Percentiles rank a stretch among this genome's conserved stretches.
phyloP scores from a whole-genome alignment of 2,888 invertebrate genomes.

The Lamproptera curius region DNA sequence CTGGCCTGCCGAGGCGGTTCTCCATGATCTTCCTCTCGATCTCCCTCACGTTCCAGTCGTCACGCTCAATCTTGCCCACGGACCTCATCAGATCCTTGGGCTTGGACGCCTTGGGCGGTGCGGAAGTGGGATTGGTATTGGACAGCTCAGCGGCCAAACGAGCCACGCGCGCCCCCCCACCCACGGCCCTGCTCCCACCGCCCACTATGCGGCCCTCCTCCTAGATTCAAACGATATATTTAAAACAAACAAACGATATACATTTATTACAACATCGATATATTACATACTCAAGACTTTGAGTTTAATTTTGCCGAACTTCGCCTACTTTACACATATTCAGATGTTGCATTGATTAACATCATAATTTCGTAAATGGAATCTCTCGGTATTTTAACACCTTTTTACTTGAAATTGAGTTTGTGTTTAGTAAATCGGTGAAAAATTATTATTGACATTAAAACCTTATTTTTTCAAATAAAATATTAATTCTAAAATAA shows the following conservation, averaged over 20 bases:
- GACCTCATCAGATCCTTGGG: constrained; percentile 92
- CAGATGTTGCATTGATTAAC: too few species aligned
- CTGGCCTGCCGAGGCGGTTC: constrained; percentile 82
- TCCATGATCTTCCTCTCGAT: constrained; percentile 93
- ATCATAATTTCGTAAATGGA: too few species aligned
- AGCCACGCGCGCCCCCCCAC: constrained; percentile 57
- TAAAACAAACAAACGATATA: neutral
- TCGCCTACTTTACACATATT: too few species aligned
- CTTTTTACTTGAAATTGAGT: too few species aligned
- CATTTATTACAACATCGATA: neutral
- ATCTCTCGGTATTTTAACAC: too few species aligned
- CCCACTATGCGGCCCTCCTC: constrained; percentile 62
- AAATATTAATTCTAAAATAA: too few species aligned
- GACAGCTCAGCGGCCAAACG: constrained; percentile 86
- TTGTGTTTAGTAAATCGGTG: too few species aligned
- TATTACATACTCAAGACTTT: too few species aligned
- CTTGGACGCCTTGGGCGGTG: constrained; percentile 80
- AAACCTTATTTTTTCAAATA: too few species aligned
- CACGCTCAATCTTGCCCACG: constrained; percentile 92
- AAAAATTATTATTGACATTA: too few species aligned
- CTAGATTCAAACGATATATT: too few species aligned
- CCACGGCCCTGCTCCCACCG: constrained; percentile 46
- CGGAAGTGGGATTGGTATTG: constrained; percentile 69
- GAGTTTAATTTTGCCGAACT: too few species aligned
- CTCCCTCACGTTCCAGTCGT: constrained; percentile 94